phyloP scores from a whole-genome alignment of 2,797 vertebrate species.

The Danionella dracula region DNA sequence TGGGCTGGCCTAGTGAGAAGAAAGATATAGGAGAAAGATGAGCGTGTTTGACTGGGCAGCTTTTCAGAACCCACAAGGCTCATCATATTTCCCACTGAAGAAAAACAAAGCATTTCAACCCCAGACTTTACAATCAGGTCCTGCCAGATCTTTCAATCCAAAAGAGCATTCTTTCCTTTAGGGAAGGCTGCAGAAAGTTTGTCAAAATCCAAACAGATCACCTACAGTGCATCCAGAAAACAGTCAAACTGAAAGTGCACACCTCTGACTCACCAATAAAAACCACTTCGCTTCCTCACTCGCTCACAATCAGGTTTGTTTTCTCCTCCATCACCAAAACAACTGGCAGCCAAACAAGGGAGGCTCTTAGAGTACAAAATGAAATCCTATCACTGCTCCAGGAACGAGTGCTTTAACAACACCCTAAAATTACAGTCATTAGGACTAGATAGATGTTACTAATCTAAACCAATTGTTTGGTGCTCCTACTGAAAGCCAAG shows the following conservation, averaged over 20 bases:
- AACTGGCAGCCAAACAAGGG: conserved; percentile 6
- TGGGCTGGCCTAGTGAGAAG: conserved; percentile 39
- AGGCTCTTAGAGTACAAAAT: conserved; percentile 1
- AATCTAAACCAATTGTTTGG: neutral
- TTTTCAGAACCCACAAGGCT: conserved; percentile 47
- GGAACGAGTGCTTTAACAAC: neutral
- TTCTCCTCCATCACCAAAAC: neutral
- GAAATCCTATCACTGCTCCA: neutral
- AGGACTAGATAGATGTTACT: conserved; percentile 6
- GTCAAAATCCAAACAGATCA: conserved; percentile 44
- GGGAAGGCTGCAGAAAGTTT: conserved; percentile 40
- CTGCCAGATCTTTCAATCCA: conserved; percentile 43
- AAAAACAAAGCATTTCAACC: conserved; percentile 53
- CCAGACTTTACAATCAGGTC: conserved; percentile 49
- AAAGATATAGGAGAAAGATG: conserved; percentile 32
- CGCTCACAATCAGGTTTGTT: conserved; percentile 7
- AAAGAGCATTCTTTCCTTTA: conserved; percentile 53
- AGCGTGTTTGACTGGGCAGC: conserved; percentile 49
- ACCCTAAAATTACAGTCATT: conserved; percentile 5
- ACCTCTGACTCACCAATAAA: conserved; percentile 30
- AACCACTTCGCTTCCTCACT: conserved; percentile 11
- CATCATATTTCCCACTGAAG: conserved; percentile 50
- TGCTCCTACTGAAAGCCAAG: neutral
- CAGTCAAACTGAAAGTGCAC: conserved; percentile 23
- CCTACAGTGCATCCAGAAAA: conserved; percentile 32